A percentile compares a stretch with the other conserved stretches of the same genome.
Evolutionary conservation across 2,888 invertebrate genomes (phyloP).

Genomic region (Acleris literana): DNA sequence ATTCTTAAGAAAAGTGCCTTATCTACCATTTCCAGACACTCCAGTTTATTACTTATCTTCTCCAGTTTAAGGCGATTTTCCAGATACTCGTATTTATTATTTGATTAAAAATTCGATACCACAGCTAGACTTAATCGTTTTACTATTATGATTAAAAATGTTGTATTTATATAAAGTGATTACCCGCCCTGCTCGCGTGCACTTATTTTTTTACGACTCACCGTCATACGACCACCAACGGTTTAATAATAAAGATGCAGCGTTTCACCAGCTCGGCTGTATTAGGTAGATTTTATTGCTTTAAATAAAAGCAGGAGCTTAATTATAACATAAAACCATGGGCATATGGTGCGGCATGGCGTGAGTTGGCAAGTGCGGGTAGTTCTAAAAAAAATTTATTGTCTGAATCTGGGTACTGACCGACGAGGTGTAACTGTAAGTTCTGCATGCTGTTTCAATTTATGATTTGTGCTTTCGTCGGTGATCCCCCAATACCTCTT

Average conservation of each 20-base stretch:
- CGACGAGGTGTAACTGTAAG: no score
- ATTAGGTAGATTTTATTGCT: conserved; percentile 23
- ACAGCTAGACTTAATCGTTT: conserved; percentile 14
- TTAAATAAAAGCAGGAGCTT: conserved; percentile 26
- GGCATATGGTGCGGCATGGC: conserved; percentile 10
- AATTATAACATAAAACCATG: conserved; percentile 34
- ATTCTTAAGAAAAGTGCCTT: no score
- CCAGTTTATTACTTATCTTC: no score
- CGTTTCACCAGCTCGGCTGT: conserved; percentile 13
- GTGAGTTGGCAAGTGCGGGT: conserved; percentile 1
- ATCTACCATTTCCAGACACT: no score
- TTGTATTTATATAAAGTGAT: conserved; percentile 28
- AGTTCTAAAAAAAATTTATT: not conserved
- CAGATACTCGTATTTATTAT: no score
- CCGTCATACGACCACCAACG: conserved; percentile 34
- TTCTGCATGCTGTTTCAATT: no score
- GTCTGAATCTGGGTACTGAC: no score
- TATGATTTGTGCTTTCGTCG: no score
- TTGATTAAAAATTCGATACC: conserved; percentile 6
- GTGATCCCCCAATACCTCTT: no score
- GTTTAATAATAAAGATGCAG: conserved; percentile 22
- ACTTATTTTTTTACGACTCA: conserved; percentile 32
- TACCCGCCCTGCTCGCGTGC: conserved; percentile 15
- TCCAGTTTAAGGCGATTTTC: no score
- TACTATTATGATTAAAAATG: conserved; percentile 34